Conservation (phyloP, 2,113 vertebrate genomes). For the Chaetodon auriga region DNA sequence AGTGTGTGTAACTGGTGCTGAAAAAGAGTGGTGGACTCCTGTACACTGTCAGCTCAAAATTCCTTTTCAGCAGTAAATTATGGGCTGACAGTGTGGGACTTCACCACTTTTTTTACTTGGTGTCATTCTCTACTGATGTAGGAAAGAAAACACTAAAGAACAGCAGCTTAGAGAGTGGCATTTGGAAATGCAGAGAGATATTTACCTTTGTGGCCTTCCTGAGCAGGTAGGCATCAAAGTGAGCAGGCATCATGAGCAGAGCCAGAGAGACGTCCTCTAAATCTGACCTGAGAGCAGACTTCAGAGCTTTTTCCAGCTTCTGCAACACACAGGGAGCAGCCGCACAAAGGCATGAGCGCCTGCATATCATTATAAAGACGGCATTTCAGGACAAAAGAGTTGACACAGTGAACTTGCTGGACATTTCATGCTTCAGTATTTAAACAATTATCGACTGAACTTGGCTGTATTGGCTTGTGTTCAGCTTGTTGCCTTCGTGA, state of each 20-base stretch:
- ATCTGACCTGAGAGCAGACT: conserved; percentile 85
- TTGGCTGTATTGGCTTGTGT: background rate
- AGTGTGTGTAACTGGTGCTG: background rate
- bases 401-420: background rate
- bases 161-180: background rate
- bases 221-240: conserved; percentile 90
- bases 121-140: background rate
- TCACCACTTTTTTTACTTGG: background rate
- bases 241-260: conserved; percentile 89
- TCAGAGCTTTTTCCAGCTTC: conserved; percentile 86
- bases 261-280: conserved; percentile 88
- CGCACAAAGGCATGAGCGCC: background rate
- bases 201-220: conserved; percentile 78
- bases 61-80: background rate
- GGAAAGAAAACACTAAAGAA: background rate
- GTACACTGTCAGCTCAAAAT: background rate
- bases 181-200: background rate
- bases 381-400: background rate
- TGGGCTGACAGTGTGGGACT: background rate
- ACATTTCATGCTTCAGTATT: background rate
- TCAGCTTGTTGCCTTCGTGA: background rate
- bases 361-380: too few species aligned
- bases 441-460: background rate
- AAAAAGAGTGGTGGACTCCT: background rate
- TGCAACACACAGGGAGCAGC: conserved; percentile 62